Evolutionary conservation across 2,888 invertebrate genomes (phyloP), one percentile per base, ranked within the genome.

Genomic region (Andricus quercusramuli): DNA sequence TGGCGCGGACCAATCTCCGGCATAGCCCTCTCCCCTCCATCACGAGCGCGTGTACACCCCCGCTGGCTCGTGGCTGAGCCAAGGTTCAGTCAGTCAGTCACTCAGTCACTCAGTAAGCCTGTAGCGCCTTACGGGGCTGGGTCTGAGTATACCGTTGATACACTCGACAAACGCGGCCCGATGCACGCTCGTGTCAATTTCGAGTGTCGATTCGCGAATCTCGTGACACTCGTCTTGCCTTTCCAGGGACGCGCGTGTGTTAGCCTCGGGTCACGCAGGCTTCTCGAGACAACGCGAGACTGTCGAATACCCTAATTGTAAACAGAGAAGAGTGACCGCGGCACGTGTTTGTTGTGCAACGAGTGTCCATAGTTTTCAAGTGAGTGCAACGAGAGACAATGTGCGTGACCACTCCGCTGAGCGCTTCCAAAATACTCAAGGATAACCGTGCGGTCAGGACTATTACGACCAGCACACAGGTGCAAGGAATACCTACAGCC

Each of bases 361-460:
- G 29, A 77, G 77, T 74, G 74, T 15, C 32, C 32, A 37, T 37
- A 20, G 29, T 59, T 77, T 68, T 68, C 59, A 83, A 83, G 84
- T 86, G 81, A 83, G 83, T 70, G 79, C 78, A 81, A 51, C 82
- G 85, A 78, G 81, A 77, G 66, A 89, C 86, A 85, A 92, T 92
- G 92, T 92, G 92, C 89, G 90, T 92, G 83, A 90, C 91, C 80
- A 89, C 89, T 88, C 90, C 90, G 84, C 85, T 91, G 6, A 90
- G 89, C 86, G 89, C 89, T 81, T 90, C 87, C 44, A 92, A 92
- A 89, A 89, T 91, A 86, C 85, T 89, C 78, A 91, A 92, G 89
- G 90, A 92, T 89, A 88, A 85, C 82, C 83, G 88, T 83, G 80
- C 84, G 85, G 86, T 86, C 76, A 88, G 88, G 85, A 88, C 88